Base-by-base conservation (phyloP, 2,113 vertebrate genomes). In the Sturnira hondurensis region DNA sequence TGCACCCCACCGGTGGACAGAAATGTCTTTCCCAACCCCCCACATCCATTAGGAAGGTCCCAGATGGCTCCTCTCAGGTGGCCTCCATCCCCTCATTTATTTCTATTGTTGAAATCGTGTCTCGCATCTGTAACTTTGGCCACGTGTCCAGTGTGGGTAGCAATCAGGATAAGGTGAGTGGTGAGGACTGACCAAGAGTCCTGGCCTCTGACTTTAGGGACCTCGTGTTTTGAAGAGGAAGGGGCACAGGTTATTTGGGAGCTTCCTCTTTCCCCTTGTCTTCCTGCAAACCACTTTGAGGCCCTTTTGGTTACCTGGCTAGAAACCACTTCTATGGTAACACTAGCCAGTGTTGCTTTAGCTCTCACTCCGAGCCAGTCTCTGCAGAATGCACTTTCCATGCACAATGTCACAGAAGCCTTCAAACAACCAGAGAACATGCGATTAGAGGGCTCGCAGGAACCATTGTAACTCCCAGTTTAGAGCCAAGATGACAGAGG, bases 401-500 rank as follows among this genome's bases (percentile, higher is more conserved):
- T 26, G 31, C 6, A 5, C 36, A 0, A 45, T 11, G 28, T 14
- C 26, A 5, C 3, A 0, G 24, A 45, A 28, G 67, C 54, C 47
- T 80, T 86, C 78, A 38, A 63, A 45, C 16, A 20, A 12, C 52
- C 31, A 9, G 70, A 74, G 45, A 38, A 12, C 3, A 0, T 5
- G 52, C 19, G 43, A 12, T 3, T 0, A 1, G 0, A 58, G 45
- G 45, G 9, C 4, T 0, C 1, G 0, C 0, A 33, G 11, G 28
- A 54, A 9, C 26, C 65, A 7, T 22, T 28, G n/a, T 73, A 15
- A 86, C 10, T 52, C 50, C n/a, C 31, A 13, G 14, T 20, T 84
- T 31, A 16, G 1, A 77, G 61, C 58, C 38, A 16, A 54, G 74
- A 20, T 2, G 12, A 45, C 33, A 22, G 91, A 91, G 47, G n/a